These are phyloP conservation scores for Pseudomyrmex flavicornis DNA, from an alignment of 1,140 invertebrate species.

Conservation along the genomic window DNA sequence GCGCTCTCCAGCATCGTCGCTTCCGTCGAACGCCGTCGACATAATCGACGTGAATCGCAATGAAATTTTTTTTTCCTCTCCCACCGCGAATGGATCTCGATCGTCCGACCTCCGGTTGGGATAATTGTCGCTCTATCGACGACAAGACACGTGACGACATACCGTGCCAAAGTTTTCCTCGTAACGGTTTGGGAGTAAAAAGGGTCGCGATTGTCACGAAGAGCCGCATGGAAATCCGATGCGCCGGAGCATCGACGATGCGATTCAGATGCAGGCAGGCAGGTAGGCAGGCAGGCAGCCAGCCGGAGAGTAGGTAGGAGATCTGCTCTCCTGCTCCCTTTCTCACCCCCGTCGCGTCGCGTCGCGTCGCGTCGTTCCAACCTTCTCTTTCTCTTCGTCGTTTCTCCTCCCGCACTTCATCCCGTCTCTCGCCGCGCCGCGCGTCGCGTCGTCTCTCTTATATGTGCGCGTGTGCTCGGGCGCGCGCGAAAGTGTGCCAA, in stretches of 20 bases:
- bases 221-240: conserved; percentile 75
- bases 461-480: conserved; percentile 65
- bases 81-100: conserved; percentile 69
- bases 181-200: conserved; percentile 64
- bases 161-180: conserved; percentile 72
- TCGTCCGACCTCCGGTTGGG: conserved; percentile 70
- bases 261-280: conserved; percentile 70
- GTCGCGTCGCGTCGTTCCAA: neutral
- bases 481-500: conserved; percentile 79
- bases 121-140: conserved; percentile 67
- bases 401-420: neutral
- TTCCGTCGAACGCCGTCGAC: conserved; percentile 41
- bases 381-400: conserved; percentile 21
- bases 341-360: conserved; percentile 50
- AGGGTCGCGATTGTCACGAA: conserved; percentile 73
- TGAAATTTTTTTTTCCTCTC: conserved; percentile 75
- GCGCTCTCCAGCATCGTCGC: conserved; percentile 16
- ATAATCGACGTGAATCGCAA: conserved; percentile 60
- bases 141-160: conserved; percentile 68
- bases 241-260: conserved; percentile 74
- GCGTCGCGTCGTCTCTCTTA: conserved; percentile 12
- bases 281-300: conserved; percentile 45
- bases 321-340: conserved; percentile 37
- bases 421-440: conserved; percentile 4
- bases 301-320: conserved; percentile 58